Evolutionary conservation across 1,140 invertebrate genomes (phyloP), one percentile per base, ranked within the genome.

Genomic region (Nixonia krombeini): DNA sequence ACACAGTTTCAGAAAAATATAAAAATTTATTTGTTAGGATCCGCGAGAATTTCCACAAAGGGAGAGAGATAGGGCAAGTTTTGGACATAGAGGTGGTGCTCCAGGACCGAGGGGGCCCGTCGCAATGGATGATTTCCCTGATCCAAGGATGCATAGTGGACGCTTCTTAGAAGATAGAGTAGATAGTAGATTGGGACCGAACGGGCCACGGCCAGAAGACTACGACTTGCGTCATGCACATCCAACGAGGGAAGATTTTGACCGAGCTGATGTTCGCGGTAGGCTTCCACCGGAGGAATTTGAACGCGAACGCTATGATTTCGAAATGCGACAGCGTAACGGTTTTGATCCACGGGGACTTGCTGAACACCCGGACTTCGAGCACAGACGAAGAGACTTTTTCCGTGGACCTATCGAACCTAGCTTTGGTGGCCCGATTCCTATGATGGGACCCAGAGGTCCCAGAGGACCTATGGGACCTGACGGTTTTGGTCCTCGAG

Each of bases 391-490:
- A 25, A 73, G 82, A 46, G 82, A 85, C 4, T 85, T 82, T 35
- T 84, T 82, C 51, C 77, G 76, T 25, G 70, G 70, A 8, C 77
- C 78, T 0, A 78, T 85, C 55, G 82, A 82, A 4, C 75, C 76
- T 23, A 81, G 78, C 2, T 84, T 81, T 29, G 83, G 81, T n/a
- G 84, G 82, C 7, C 81, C 78, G 25, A 78, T 80, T 2, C 75
- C 75, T 1, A 80, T 85, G 70, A 81, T 84, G 77, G 83, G 83
- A 5, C 79, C 79, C 1, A 71, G 83, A 42, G 83, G 82, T n/a
- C 80, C 81, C 0, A 74, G 82, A 42, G 80, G 81, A 31, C 78
- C 80, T 0, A 78, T 82, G 51, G 85, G 85, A 38, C 82, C 85
- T 8, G 85, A 86, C 28, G 76, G 72, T 7, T 87, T 86, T 64